Evolutionary conservation across 2,888 invertebrate genomes (phyloP).

Genomic region (Beris chalybata): DNA sequence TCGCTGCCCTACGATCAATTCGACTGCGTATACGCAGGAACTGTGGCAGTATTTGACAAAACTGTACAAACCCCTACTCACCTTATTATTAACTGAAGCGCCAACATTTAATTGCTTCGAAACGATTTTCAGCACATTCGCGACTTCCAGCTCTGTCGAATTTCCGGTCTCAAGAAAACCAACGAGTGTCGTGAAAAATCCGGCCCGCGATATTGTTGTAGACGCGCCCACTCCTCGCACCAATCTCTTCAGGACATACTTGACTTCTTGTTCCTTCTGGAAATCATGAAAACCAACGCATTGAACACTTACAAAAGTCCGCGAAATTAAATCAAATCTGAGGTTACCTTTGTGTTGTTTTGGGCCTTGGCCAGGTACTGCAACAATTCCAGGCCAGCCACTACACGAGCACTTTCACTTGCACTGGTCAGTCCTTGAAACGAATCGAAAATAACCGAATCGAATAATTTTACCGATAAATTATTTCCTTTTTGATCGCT

Average conservation of each 20-base stretch:
- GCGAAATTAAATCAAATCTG: neutral
- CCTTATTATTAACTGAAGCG: slow-evolving; percentile 45
- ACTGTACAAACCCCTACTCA: slow-evolving; percentile 21
- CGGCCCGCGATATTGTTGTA: slow-evolving; percentile 64
- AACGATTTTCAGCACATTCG: slow-evolving; percentile 62
- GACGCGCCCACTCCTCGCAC: slow-evolving; percentile 74
- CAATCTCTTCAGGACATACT: slow-evolving; percentile 69
- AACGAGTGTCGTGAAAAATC: slow-evolving; percentile 71
- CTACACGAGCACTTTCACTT: slow-evolving; percentile 43
- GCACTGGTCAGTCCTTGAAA: slow-evolving; percentile 47
- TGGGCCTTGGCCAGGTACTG: slow-evolving; percentile 44
- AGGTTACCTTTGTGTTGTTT: slow-evolving; percentile 45
- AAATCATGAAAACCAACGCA: slow-evolving; percentile 40
- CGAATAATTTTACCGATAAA: slow-evolving; percentile 39
- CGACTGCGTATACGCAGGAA: no score
- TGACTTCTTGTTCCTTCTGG: slow-evolving; percentile 65
- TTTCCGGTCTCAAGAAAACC: slow-evolving; percentile 57
- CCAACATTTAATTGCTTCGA: slow-evolving; percentile 67
- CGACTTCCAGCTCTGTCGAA: slow-evolving; percentile 58
- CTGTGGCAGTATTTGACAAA: no score
- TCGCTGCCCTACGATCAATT: no score
- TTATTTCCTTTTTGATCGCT: neutral
- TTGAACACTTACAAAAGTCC: neutral
- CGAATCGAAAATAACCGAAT: slow-evolving; percentile 44
- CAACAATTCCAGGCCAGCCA: slow-evolving; percentile 44